Conservation (phyloP, 2,113 vertebrate genomes). For the Centrocercus urophasianus region DNA sequence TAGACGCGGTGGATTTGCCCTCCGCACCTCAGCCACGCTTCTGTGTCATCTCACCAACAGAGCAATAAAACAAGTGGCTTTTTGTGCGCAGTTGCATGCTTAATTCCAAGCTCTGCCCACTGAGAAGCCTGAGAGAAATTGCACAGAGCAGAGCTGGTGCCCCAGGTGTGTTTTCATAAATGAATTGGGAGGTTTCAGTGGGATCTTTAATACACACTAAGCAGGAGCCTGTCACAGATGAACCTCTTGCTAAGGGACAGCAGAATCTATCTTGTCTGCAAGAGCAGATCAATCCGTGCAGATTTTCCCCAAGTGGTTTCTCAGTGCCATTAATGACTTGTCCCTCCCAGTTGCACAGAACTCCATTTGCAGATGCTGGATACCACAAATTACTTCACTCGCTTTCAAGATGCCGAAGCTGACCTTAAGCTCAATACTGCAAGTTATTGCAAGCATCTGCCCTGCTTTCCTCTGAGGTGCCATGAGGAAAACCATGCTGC, state of each 20-base stretch:
- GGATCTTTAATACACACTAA: constrained; percentile 48
- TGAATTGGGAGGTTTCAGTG: constrained; percentile 43
- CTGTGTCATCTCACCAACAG: constrained; percentile 4
- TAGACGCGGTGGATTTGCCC: constrained; percentile 23
- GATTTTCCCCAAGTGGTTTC: constrained; percentile 50
- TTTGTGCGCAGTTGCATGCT: constrained; percentile 3
- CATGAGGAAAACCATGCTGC: constrained; percentile 35
- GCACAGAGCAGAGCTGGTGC: not conserved
- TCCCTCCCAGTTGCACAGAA: constrained; percentile 23
- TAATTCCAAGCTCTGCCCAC: constrained; percentile 28
- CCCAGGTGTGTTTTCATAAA: constrained; percentile 46
- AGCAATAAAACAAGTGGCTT: not conserved
- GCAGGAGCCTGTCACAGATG: constrained; percentile 13
- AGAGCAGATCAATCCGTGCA: constrained; percentile 16
- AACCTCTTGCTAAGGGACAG: not conserved
- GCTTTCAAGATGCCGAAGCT: constrained; percentile 37
- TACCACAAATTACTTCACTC: constrained; percentile 31
- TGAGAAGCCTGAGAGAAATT: constrained; percentile 48
- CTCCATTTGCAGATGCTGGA: not conserved
- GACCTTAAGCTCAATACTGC: constrained; percentile 35
- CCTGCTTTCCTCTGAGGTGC: not conserved
- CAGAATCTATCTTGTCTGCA: not conserved
- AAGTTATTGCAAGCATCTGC: constrained; percentile 51
- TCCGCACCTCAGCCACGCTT: not conserved
- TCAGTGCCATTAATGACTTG: constrained; percentile 1